Evolutionary conservation across 2,797 vertebrate species (phyloP).

Genomic region (Silurus aristotelis): DNA sequence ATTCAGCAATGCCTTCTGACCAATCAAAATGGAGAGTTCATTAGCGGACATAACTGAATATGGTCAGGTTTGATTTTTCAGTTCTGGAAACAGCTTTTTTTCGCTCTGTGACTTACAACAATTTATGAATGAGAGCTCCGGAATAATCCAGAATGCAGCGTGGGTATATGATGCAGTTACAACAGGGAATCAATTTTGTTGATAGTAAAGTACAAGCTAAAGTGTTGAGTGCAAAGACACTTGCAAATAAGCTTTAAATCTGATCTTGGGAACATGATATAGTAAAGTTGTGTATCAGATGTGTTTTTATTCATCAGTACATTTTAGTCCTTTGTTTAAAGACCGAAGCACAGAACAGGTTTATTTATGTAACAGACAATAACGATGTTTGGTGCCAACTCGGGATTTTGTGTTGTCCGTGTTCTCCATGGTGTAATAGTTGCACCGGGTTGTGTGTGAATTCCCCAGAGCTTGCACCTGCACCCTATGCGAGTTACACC

Average conservation of each 20-base stretch:
- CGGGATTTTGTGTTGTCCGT: neutral
- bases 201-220: neutral
- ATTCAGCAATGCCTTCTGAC: neutral
- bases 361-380: neutral
- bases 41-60: neutral
- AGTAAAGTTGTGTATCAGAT: neutral
- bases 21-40: neutral
- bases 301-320: neutral
- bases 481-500: conserved; percentile 3
- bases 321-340: neutral
- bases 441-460: neutral
- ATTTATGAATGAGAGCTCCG: neutral
- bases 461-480: neutral
- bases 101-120: neutral
- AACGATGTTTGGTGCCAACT: neutral
- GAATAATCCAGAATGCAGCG: neutral
- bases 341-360: neutral
- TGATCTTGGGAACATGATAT: neutral
- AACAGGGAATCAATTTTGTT: neutral
- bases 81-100: neutral
- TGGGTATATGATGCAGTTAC: neutral
- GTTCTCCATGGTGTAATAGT: neutral
- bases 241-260: neutral
- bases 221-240: neutral
- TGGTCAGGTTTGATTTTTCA: neutral